These are phyloP conservation scores for Panagrolaimus sp. DNA, from an alignment of 1,140 invertebrate genomes.

Conservation along the genomic window DNA sequence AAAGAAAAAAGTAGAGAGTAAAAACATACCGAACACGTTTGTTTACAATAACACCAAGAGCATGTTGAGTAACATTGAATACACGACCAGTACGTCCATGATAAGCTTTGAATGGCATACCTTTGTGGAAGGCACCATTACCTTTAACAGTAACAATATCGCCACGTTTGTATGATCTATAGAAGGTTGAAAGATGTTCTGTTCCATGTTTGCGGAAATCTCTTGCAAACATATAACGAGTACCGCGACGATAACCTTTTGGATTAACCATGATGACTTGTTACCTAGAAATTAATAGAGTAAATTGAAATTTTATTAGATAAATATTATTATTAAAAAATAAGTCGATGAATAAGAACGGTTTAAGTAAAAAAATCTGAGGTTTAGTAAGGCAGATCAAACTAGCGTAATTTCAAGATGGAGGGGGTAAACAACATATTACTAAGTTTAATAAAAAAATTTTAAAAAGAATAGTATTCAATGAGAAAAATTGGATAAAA, in stretches of 20 bases:
- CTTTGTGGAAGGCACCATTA: constrained; percentile 97
- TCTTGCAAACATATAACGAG: constrained; percentile 90
- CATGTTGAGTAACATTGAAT: constrained; percentile 93
- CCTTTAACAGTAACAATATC: constrained; percentile 98
- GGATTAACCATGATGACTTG: constrained; percentile 88
- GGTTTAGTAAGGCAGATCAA: too few species aligned
- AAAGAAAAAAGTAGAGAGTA: background rate
- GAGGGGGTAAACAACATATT: too few species aligned
- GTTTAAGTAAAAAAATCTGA: too few species aligned
- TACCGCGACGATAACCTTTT: constrained; percentile 94
- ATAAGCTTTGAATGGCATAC: constrained; percentile 97
- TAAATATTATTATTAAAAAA: too few species aligned
- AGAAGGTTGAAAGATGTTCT: constrained; percentile 87
- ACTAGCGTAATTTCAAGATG: too few species aligned
- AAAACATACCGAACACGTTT: constrained; percentile 74
- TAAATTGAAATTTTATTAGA: background rate
- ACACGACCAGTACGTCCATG: constrained; percentile 96
- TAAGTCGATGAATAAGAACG: too few species aligned
- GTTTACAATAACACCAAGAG: constrained; percentile 97
- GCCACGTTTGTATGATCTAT: constrained; percentile 93
- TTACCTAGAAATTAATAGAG: background rate
- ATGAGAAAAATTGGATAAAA: too few species aligned
- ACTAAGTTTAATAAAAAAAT: too few species aligned
- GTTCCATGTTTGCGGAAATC: constrained; percentile 87
- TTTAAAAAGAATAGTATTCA: too few species aligned